Evolutionary conservation across 2,113 vertebrate genomes (phyloP), one percentile per base, ranked within the genome.

Genomic region (Octodon degus): DNA sequence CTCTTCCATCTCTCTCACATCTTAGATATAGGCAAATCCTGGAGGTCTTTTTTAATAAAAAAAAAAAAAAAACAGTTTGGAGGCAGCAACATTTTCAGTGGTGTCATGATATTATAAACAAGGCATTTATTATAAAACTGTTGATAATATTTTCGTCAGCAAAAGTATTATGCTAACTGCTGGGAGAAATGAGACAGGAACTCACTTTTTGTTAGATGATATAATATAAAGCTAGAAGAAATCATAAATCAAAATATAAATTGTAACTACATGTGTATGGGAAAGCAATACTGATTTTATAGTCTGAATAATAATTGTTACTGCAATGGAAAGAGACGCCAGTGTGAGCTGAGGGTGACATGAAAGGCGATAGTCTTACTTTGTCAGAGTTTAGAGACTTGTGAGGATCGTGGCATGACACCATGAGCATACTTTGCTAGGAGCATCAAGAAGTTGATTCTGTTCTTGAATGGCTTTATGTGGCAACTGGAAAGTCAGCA

Each of bases 41-140:
- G 67, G 47, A 76, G 89, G 55, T 63, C 14, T 82, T 53, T 53
- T 90, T 87, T 10, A 94, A 90, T 60, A 34, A 0, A 3, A 80
- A 96, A 79, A 40, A 72, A 16, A 55, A 16, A 8, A 55, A 55
- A 55, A 55, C 53, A 86, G 34, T 85, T 87, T 76, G 86, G 50
- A 84, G 81, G 92, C 32, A 50, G 68, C 24, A 89, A 74, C 4
- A 70, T 93, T 86, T 92, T 90, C 24, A 58, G 30, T 74, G 87
- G 20, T 79, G 37, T 85, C 30, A 58, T 43, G 34, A 63, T 90
- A 70, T 85, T 85, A 79, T 85, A 94, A 96, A 91, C 50, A 93
- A 91, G 4, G 20, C 63, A 40, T 93, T 94, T 95, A 68, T 95
- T 85, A 37, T 82, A 91, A 96, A 96, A 90, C 30, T 81, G 65